These are phyloP conservation scores for Carabus problematicus DNA, from an alignment of 2,888 invertebrate genomes.

Conservation along the genomic window DNA sequence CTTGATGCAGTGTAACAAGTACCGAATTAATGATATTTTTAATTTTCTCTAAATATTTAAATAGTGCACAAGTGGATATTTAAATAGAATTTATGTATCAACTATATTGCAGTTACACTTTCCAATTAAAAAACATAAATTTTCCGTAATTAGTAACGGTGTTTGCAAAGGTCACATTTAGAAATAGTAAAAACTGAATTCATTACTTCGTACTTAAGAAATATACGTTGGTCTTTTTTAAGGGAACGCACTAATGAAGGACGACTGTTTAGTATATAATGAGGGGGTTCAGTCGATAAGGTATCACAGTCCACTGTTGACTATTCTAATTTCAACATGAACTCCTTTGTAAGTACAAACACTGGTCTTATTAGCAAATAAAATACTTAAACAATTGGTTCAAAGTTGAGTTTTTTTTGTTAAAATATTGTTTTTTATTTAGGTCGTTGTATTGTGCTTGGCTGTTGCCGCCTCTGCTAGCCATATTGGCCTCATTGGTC, in stretches of 20 bases:
- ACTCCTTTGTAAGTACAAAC: constrained; percentile 33
- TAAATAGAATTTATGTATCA: too few relatives aligned
- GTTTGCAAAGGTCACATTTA: constrained; percentile 23
- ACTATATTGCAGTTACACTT: too few relatives aligned
- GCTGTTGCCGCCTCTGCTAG: constrained; percentile 29
- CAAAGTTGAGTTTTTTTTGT: background rate
- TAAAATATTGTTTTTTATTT: background rate
- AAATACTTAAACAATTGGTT: background rate
- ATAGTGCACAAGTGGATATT: background rate
- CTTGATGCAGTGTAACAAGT: background rate
- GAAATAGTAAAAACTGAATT: constrained; percentile 27
- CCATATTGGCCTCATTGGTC: constrained; percentile 11
- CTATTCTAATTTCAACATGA: constrained; percentile 28
- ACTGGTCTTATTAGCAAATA: background rate
- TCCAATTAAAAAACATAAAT: background rate
- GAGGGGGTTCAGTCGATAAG: constrained; percentile 5
- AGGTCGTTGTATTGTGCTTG: constrained; percentile 28
- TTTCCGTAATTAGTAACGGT: constrained; percentile 4
- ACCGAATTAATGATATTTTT: constrained; percentile 5
- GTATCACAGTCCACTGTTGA: constrained; percentile 15
- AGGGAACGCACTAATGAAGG: constrained; percentile 20
- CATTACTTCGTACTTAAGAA: background rate
- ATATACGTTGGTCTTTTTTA: constrained; percentile 10
- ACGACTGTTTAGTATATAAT: constrained; percentile 27
- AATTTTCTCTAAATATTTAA: background rate